phyloP scores from a whole-genome alignment of 1,140 invertebrate genomes.

The Meloidogyne exigua region DNA sequence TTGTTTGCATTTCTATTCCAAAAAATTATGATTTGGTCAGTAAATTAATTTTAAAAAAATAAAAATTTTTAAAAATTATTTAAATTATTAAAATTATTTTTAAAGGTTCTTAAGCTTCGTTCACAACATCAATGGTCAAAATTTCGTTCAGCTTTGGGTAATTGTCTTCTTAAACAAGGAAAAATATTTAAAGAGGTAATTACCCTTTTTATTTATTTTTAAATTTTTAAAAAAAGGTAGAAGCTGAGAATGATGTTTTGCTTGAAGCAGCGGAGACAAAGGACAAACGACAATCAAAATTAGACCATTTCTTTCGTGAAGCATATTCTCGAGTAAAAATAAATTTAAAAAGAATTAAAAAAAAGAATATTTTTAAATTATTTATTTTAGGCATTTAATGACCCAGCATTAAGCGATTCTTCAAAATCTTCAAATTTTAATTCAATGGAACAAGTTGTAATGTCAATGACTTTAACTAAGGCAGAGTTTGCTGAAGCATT shows the following conservation, averaged over 20 bases:
- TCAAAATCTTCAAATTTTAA: conserved; percentile 25
- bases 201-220: neutral
- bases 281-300: conserved; percentile 83
- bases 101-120: neutral
- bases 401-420: conserved; percentile 44
- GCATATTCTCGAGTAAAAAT: conserved; percentile 76
- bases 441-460: conserved; percentile 41
- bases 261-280: conserved; percentile 89
- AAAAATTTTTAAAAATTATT: neutral
- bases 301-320: conserved; percentile 97
- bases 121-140: conserved; percentile 1
- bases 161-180: conserved; percentile 10
- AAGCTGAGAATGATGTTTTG: conserved; percentile 78
- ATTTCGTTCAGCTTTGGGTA: conserved; percentile 11
- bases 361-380: neutral
- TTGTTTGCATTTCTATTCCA: conserved; percentile 80
- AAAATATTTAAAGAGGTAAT: conserved; percentile 4
- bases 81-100: neutral
- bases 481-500: conserved; percentile 93
- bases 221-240: conserved; percentile 22
- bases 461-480: conserved; percentile 73
- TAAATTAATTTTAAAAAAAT: conserved; percentile 3
- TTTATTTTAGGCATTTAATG: conserved; percentile 54
- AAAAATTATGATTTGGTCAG: conserved; percentile 84
- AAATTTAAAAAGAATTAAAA: no score